Evolutionary conservation across 2,113 vertebrate genomes (phyloP).

Genomic region (Osmerus mordax): DNA sequence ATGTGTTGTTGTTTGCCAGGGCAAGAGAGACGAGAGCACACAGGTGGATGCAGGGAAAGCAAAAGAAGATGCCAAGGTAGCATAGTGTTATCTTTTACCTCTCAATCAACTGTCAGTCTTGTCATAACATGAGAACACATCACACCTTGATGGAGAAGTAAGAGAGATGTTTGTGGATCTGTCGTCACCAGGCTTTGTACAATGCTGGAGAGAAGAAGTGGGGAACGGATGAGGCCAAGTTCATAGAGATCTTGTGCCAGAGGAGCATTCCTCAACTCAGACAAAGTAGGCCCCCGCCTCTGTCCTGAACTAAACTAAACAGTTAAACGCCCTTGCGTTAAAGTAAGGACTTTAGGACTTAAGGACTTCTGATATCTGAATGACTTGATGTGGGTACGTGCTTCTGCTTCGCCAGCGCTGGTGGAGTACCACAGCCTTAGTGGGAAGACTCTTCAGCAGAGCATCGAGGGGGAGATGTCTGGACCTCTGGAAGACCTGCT

Average conservation of each 20-base stretch:
- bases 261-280: slow-evolving; percentile 73
- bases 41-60: slow-evolving; percentile 55
- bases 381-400: neutral
- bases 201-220: slow-evolving; percentile 73
- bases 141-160: too few species aligned
- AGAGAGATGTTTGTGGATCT: neutral
- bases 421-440: slow-evolving; percentile 75
- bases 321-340: too few species aligned
- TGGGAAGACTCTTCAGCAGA: slow-evolving; percentile 76
- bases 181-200: slow-evolving; percentile 62
- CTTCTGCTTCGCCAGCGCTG: slow-evolving; percentile 59
- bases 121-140: too few species aligned
- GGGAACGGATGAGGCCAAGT: slow-evolving; percentile 74
- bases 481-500: slow-evolving; percentile 76
- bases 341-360: neutral
- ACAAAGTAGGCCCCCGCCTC: slow-evolving; percentile 53
- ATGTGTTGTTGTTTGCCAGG: slow-evolving; percentile 39
- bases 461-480: slow-evolving; percentile 75
- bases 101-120: neutral
- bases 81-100: neutral
- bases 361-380: neutral
- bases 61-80: slow-evolving; percentile 70
- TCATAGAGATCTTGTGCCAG: slow-evolving; percentile 72
- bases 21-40: slow-evolving; percentile 61
- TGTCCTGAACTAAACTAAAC: too few species aligned